Evolutionary conservation across 1,140 invertebrate genomes (phyloP).

Genomic region (Plodia interpunctella): DNA sequence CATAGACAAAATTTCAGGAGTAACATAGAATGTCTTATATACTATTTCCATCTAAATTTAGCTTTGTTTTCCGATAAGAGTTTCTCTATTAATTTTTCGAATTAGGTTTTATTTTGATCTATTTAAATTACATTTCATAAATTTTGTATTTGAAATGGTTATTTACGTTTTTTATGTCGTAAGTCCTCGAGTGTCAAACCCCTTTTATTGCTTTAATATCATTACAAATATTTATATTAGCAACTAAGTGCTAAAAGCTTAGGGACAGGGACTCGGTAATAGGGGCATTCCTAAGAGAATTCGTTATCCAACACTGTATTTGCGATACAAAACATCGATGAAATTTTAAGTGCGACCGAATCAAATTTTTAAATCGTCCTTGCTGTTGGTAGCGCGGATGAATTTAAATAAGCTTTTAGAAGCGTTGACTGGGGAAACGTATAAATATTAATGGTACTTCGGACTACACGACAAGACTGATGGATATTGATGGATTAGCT

Average conservation of each 20-base stretch:
- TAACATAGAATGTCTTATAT: no score
- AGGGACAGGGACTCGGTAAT: neutral
- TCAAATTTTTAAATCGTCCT: conserved; percentile 46
- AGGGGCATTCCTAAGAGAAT: neutral
- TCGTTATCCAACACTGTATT: conserved; percentile 27
- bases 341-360: conserved; percentile 46
- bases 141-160: no score
- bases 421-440: conserved; percentile 50
- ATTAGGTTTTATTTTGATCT: no score
- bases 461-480: conserved; percentile 44
- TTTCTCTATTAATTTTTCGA: no score
- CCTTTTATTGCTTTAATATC: neutral
- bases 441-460: conserved; percentile 63
- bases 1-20: no score
- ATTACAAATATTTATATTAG: neutral
- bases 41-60: no score
- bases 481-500: conserved; percentile 50
- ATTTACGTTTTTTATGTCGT: no score
- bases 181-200: no score
- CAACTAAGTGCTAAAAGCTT: neutral
- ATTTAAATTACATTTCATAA: no score
- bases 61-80: no score
- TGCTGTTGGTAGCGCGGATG: conserved; percentile 47
- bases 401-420: conserved; percentile 65
- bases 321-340: conserved; percentile 32